Conservation (phyloP, 2,113 vertebrate genomes). For the Carassius auratus region DNA sequence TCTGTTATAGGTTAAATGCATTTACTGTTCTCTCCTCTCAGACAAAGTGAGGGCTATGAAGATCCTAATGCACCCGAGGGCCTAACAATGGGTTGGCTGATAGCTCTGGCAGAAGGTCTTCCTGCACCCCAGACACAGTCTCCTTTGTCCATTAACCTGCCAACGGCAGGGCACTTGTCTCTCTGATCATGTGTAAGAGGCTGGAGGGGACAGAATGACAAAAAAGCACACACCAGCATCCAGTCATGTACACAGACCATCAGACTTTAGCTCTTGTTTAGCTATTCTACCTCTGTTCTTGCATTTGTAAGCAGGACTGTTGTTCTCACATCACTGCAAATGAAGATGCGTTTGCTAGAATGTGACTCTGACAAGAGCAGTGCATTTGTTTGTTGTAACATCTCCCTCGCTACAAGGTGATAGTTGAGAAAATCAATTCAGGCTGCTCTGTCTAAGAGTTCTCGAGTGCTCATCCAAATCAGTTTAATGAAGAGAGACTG, state of each 20-base stretch:
- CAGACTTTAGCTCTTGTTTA: not conserved
- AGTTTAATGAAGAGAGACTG: slow-evolving; percentile 44
- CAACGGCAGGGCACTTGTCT: slow-evolving; percentile 47
- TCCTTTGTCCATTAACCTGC: slow-evolving; percentile 56
- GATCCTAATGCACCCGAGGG: slow-evolving; percentile 54
- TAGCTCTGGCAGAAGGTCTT: slow-evolving; percentile 1
- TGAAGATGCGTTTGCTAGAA: slow-evolving; percentile 4
- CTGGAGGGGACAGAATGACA: slow-evolving; percentile 21
- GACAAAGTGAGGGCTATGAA: slow-evolving; percentile 42
- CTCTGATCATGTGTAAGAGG: slow-evolving; percentile 61
- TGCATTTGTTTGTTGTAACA: slow-evolving; percentile 43
- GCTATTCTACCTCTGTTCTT: not conserved
- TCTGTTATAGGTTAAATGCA: slow-evolving; percentile 54
- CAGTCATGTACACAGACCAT: not conserved
- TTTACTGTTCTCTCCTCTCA: slow-evolving; percentile 48
- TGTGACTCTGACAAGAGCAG: slow-evolving; percentile 35
- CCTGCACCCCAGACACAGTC: slow-evolving; percentile 41
- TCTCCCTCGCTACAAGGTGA: slow-evolving; percentile 23
- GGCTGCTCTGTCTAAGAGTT: slow-evolving; percentile 31
- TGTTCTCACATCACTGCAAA: slow-evolving; percentile 25
- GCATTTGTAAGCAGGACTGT: slow-evolving; percentile 5
- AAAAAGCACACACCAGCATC: slow-evolving; percentile 3
- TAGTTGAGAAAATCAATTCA: slow-evolving; percentile 42
- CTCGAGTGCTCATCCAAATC: slow-evolving; percentile 46
- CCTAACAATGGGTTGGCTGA: slow-evolving; percentile 20